Conservation (phyloP, 1,140 invertebrate species). For the Eumeta japonica region DNA sequence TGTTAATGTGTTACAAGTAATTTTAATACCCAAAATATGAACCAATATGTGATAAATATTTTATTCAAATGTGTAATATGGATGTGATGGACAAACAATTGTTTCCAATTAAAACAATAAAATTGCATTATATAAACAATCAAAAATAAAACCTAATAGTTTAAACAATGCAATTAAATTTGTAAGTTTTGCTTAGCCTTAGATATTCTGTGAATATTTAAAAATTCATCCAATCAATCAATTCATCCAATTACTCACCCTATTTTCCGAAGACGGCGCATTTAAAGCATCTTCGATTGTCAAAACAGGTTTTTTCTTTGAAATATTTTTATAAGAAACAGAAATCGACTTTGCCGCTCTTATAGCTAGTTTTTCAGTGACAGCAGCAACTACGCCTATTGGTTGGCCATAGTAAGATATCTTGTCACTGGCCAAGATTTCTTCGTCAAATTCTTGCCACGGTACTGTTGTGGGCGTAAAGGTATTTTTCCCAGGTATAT, state of each 20-base stretch:
- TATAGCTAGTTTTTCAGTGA: conserved; percentile 60
- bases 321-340: conserved; percentile 61
- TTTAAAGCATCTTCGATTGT: conserved; percentile 63
- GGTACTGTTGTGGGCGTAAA: conserved; percentile 41
- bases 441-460: conserved; percentile 35
- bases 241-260: conserved; percentile 20
- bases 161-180: too few relatives aligned
- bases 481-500: conserved; percentile 73
- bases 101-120: too few relatives aligned
- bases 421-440: conserved; percentile 55
- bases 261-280: conserved; percentile 34
- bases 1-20: background rate
- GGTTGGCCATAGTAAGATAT: conserved; percentile 71
- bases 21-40: too few relatives aligned
- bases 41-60: too few relatives aligned
- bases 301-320: conserved; percentile 21
- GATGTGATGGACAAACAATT: too few relatives aligned
- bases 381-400: conserved; percentile 69
- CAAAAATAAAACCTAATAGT: too few relatives aligned
- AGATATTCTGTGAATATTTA: too few relatives aligned
- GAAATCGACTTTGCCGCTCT: conserved; percentile 66
- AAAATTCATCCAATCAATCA: background rate
- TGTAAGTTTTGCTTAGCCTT: too few relatives aligned
- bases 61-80: too few relatives aligned
- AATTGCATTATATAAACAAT: too few relatives aligned